Percentiles rank a stretch among this genome's conserved stretches.
phyloP scores from a whole-genome alignment of 1,140 invertebrate species.

The Penaeus chinensis region DNA sequence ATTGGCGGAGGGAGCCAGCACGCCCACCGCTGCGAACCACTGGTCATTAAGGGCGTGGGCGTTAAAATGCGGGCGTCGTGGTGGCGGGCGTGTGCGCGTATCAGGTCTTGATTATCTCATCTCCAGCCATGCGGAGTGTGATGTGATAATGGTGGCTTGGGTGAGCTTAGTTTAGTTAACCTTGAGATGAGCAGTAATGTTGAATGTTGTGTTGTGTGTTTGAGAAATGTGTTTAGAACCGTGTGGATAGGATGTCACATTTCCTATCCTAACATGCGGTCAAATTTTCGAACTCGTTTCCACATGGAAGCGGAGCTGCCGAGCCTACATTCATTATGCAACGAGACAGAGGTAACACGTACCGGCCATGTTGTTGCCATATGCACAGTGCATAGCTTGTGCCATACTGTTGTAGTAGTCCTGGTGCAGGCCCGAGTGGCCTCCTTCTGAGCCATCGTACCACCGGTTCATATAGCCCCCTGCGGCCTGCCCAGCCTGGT shows the following conservation, averaged over 20 bases:
- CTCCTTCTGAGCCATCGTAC: constrained; percentile 59
- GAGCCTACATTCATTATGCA: neutral
- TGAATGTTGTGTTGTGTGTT: too few species aligned
- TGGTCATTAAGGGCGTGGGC: constrained; percentile 51
- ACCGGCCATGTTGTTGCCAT: constrained; percentile 63
- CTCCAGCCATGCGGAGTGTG: too few species aligned
- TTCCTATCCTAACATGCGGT: neutral
- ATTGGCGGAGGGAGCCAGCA: constrained; percentile 46
- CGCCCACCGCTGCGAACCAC: constrained; percentile 52
- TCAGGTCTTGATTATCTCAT: too few species aligned
- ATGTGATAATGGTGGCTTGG: too few species aligned
- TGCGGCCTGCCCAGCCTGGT: constrained; percentile 55
- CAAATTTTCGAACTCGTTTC: neutral
- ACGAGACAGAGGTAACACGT: constrained; percentile 25
- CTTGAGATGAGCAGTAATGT: too few species aligned
- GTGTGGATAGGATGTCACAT: too few species aligned
- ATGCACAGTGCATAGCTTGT: constrained; percentile 62
- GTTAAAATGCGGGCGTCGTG: constrained; percentile 22
- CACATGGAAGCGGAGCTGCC: neutral
- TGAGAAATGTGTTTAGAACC: too few species aligned
- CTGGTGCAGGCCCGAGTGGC: constrained; percentile 58
- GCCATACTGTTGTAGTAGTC: constrained; percentile 63
- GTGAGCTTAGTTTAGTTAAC: too few species aligned
- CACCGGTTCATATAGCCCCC: constrained; percentile 61
- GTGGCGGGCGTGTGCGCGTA: too few species aligned